Percentiles rank a stretch among this genome's conserved stretches.
These are phyloP conservation scores for Peribatodes rhomboidaria DNA, from an alignment of 2,888 invertebrate genomes.

Conservation along the genomic window DNA sequence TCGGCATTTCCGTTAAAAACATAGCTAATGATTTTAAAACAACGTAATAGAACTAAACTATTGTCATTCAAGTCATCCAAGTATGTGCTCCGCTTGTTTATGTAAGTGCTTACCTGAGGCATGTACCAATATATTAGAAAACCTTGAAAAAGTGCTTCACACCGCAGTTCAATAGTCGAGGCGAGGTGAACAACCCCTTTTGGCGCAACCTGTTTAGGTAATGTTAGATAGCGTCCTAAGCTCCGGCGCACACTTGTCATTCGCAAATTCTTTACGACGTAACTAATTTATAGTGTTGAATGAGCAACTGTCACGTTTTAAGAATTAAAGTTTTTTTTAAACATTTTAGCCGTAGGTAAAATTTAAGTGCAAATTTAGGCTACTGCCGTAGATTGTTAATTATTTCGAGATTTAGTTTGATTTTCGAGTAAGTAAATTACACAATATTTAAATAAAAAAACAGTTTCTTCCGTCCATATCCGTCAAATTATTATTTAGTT, in stretches of 20 bases:
- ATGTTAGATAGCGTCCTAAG: conserved; percentile 50
- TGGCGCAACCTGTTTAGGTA: conserved; percentile 65
- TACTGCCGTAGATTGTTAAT: no score
- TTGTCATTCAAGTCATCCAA: conserved; percentile 16
- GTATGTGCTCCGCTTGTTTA: conserved; percentile 10
- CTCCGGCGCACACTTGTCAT: conserved; percentile 24
- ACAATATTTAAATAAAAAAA: no score
- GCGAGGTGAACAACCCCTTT: conserved; percentile 67
- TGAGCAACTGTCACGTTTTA: no score
- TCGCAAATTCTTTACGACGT: conserved; percentile 6
- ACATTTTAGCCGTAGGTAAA: no score
- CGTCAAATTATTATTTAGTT: no score
- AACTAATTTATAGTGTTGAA: no score
- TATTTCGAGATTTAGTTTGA: no score
- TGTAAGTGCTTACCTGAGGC: conserved; percentile 20
- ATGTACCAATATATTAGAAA: conserved; percentile 35
- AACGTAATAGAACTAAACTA: conserved; percentile 5
- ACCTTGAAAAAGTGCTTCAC: conserved; percentile 60
- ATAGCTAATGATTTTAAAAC: conserved; percentile 12
- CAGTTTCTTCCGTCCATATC: no score
- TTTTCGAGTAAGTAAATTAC: no score
- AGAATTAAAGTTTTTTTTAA: no score
- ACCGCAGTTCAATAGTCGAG: conserved; percentile 59
- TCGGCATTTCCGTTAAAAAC: conserved; percentile 8
- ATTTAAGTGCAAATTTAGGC: no score